phyloP scores from a whole-genome alignment of 1,140 invertebrate genomes.

The Aphis craccivora region DNA sequence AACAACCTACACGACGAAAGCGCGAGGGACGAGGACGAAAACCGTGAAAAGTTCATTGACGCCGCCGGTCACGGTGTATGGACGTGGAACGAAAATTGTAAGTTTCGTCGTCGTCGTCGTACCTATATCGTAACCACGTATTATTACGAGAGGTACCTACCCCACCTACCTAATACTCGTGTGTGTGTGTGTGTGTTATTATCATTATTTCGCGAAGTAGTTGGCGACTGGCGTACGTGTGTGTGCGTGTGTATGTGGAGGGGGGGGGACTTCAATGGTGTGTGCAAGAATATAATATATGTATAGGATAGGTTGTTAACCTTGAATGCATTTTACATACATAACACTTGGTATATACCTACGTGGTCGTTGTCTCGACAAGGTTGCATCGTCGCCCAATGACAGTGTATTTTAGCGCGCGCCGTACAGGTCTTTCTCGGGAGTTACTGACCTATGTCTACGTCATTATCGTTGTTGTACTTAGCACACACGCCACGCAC shows the following conservation, averaged over 20 bases:
- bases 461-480: constrained; percentile 5
- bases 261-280: not conserved
- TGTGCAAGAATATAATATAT: not conserved
- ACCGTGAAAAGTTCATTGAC: not conserved
- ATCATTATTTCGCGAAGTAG: not conserved
- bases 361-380: constrained; percentile 7
- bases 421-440: not conserved
- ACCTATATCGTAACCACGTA: no score
- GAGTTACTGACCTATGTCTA: constrained; percentile 50
- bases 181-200: not conserved
- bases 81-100: not conserved
- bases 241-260: not conserved
- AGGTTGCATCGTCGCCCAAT: constrained; percentile 40
- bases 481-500: not conserved
- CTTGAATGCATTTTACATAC: constrained; percentile 40
- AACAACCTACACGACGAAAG: no score
- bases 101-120: not conserved
- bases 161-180: not conserved
- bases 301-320: constrained; percentile 19
- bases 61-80: no score
- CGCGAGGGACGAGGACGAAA: not conserved
- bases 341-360: not conserved
- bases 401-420: constrained; percentile 30
- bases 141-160: not conserved
- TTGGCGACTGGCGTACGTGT: not conserved